Percentiles rank a stretch among this genome's conserved stretches.
phyloP scores from a whole-genome alignment of 2,888 invertebrate genomes.

The Polydrusus pterygomalis region DNA sequence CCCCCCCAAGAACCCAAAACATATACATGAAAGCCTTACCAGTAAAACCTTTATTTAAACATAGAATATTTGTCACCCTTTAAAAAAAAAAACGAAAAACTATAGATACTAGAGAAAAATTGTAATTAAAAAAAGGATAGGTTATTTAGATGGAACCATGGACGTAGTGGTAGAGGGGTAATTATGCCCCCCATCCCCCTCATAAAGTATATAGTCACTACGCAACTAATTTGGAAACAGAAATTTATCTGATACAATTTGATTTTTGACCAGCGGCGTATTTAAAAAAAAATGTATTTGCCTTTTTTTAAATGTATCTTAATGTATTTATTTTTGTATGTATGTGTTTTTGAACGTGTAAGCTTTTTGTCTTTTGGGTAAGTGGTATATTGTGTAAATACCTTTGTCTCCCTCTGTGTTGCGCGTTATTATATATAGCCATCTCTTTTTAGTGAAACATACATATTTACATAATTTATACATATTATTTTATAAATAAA shows the following conservation, averaged over 20 bases:
- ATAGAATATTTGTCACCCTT: no score
- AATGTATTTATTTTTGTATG: conserved; percentile 46
- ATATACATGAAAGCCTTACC: no score
- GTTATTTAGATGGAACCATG: no score
- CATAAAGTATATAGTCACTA: no score
- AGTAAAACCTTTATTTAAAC: no score
- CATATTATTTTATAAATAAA: conserved; percentile 6
- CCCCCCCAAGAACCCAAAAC: no score
- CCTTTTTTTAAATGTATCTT: conserved; percentile 29
- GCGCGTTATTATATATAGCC: conserved; percentile 23
- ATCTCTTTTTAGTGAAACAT: conserved; percentile 29
- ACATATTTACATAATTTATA: conserved; percentile 56
- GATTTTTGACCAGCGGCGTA: conserved; percentile 34
- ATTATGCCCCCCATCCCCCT: no score
- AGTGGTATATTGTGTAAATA: conserved; percentile 60
- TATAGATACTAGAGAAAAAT: no score
- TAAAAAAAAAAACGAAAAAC: no score
- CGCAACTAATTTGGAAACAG: no score
- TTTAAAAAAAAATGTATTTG: conserved; percentile 29
- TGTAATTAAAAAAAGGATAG: no score
- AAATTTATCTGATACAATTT: neutral
- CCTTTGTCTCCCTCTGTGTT: conserved; percentile 66
- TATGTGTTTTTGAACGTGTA: conserved; percentile 74
- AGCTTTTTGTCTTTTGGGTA: conserved; percentile 65
- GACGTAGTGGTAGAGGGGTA: no score